Evolutionary conservation across 2,797 vertebrate genomes (phyloP).

Genomic region (Antrozous pallidus): DNA sequence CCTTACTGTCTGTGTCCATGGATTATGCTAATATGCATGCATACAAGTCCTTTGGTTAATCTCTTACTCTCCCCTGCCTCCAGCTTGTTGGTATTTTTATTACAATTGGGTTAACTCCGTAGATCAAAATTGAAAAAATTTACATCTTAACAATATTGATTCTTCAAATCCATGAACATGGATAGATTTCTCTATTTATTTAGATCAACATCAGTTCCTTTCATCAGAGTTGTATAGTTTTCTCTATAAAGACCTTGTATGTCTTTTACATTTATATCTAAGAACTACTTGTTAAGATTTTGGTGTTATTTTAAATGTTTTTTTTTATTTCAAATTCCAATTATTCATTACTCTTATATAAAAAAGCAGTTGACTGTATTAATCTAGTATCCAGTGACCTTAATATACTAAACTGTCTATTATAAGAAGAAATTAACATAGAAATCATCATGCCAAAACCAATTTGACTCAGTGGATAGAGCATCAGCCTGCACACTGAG

Average conservation of each 20-base stretch:
- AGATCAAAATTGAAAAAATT: not conserved
- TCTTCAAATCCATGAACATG: not conserved
- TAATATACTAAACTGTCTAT: not conserved
- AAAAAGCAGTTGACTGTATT: not conserved
- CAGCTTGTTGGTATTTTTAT: not conserved
- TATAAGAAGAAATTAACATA: not conserved
- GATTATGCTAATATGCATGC: no score
- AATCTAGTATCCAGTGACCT: not conserved
- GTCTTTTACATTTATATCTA: not conserved
- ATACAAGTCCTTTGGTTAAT: no score
- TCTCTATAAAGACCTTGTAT: not conserved
- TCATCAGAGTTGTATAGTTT: not conserved
- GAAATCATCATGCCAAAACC: no score
- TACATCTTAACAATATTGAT: not conserved
- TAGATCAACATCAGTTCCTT: not conserved
- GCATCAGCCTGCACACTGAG: no score
- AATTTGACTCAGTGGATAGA: no score
- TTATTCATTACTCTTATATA: not conserved
- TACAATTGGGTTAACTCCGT: not conserved
- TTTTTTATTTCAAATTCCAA: not conserved
- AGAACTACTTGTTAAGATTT: not conserved
- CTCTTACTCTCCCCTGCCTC: no score
- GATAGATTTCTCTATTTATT: not conserved
- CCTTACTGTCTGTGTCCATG: no score
- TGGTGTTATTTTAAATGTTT: not conserved